Evolutionary conservation across 2,797 vertebrate species (phyloP).

Genomic region (Sebastes taczanowskii): DNA sequence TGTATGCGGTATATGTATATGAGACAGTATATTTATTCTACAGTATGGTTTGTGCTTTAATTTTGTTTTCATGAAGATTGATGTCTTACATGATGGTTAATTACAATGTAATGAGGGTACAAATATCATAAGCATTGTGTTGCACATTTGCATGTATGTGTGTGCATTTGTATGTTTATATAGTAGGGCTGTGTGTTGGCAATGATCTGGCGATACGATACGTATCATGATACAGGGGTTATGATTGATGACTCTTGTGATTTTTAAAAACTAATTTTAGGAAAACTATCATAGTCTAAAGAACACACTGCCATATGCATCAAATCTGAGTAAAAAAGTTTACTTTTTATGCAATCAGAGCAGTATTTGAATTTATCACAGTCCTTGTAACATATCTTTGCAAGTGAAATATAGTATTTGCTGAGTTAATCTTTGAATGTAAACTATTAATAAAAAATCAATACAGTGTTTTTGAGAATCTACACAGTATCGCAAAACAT

Average conservation of each 20-base stretch:
- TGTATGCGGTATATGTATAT: background rate
- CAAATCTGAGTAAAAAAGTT: background rate
- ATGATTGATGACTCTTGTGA: background rate
- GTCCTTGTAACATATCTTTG: too few species aligned
- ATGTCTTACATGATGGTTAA: constrained; percentile 42
- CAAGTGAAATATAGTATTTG: background rate
- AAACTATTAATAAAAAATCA: background rate
- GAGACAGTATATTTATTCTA: constrained; percentile 33
- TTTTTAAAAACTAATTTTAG: background rate
- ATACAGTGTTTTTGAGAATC: background rate
- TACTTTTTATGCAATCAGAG: too few species aligned
- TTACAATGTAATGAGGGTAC: constrained; percentile 33
- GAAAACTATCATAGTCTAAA: background rate
- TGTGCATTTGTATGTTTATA: background rate
- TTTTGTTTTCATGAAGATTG: constrained; percentile 28
- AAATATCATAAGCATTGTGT: constrained; percentile 1
- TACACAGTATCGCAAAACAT: too few species aligned
- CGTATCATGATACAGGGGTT: background rate
- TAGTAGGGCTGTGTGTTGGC: background rate
- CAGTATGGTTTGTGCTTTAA: constrained; percentile 22
- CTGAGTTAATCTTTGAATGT: background rate
- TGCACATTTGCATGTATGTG: background rate
- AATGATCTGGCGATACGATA: too few species aligned
- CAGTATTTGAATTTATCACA: background rate
- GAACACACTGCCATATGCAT: background rate